Percentiles rank a stretch among this genome's conserved stretches.
These are phyloP conservation scores for Trochalopteron elliotii DNA, from an alignment of 2,113 vertebrate genomes.

Conservation along the genomic window DNA sequence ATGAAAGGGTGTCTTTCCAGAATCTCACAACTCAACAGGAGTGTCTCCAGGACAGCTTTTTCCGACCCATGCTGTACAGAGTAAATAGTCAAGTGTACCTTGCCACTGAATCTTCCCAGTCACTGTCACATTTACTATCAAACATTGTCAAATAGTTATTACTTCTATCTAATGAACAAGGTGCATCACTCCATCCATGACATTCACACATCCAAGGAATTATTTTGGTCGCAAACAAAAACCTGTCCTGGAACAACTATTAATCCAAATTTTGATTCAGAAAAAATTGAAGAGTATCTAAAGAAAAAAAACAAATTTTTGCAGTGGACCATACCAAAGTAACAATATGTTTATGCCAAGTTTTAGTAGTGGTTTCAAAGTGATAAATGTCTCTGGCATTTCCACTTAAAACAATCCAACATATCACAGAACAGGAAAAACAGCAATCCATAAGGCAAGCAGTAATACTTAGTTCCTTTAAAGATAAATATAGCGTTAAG, in stretches of 20 bases:
- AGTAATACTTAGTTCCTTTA: not conserved
- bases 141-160: not conserved
- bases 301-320: not conserved
- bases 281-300: not conserved
- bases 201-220: not conserved
- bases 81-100: not conserved
- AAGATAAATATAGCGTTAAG: not conserved
- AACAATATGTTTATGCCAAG: not conserved
- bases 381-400: not conserved
- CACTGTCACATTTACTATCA: accelerated
- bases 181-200: not conserved
- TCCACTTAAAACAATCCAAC: not conserved
- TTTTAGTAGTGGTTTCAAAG: not conserved
- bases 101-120: not conserved
- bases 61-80: not conserved
- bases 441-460: not conserved
- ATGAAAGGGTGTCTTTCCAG: not conserved
- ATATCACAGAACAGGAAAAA: not conserved
- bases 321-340: not conserved
- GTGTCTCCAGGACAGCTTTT: not conserved
- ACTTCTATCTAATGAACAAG: not conserved
- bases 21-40: not conserved
- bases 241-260: not conserved
- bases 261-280: not conserved
- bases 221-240: not conserved